Base-by-base conservation (phyloP, 2,797 vertebrate genomes). In the Artibeus jamaicensis region DNA sequence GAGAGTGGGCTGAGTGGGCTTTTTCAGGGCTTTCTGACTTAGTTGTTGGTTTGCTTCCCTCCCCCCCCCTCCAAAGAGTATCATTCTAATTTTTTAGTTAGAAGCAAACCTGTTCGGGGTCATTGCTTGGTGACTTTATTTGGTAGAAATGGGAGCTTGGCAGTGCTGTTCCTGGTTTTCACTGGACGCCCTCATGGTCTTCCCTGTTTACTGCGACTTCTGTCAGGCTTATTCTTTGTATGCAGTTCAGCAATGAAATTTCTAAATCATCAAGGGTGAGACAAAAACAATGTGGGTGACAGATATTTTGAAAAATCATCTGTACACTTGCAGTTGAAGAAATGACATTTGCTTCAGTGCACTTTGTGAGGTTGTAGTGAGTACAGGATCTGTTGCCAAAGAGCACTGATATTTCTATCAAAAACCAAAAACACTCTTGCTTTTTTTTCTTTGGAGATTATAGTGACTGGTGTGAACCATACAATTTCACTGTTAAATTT, bases 401-500 rank as follows among this genome's bases (percentile, higher is more conserved):
- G 46, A 68, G 2, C 3, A 14, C 12, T 11, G 1, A 55, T 59
- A 39, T 86, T 96, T 95, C 65, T 83, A 29, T 89, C 37, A 91
- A 44, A 81, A 83, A 83, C 83, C 6, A 32, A 50, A 37, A 22
- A 1, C 19, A 78, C 22, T 50, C 67, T 70, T 78, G 12, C 4
- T 86, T 14, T 24, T 81, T 85, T 82, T 70, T 79, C 48, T 93
- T 65, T 86, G 83, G 65, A 87, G 57, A 95, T 79, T 93, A 34
- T 32, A 73, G 50, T 89, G 55, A 57, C n/a, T 71, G 34, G 39
- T 88, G 44, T 70, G 32, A 95, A 44, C 53, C 86, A 65, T 78
- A 44, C 84, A 88, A 70, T 96, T 96, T 95, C 77, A 88, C 76
- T 96, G 88, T 94, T 76, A 97, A 94, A 97, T 79, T 79, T 96